Evolutionary conservation across 92 coral and sea anemone species (phyloP).

Genomic region (Plumapathes pennacea): DNA sequence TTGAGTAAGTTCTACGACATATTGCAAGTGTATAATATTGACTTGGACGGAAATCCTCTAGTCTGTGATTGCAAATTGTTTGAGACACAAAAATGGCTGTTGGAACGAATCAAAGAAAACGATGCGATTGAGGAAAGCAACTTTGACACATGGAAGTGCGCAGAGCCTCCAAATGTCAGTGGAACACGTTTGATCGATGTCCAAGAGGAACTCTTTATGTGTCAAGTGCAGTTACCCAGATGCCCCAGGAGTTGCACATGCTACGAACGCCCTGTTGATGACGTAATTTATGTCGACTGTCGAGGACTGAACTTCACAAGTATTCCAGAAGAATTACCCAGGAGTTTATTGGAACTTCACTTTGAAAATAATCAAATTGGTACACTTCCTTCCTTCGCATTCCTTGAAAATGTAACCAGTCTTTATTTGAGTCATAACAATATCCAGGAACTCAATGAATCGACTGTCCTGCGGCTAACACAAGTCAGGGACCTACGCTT

Average conservation of each 20-base stretch:
- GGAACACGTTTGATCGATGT: conserved; percentile 34
- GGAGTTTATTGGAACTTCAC: conserved; percentile 45
- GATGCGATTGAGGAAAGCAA: conserved; percentile 3
- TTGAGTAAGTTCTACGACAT: conserved; percentile 17
- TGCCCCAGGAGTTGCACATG: conserved; percentile 62
- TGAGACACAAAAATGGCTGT: conserved; percentile 12
- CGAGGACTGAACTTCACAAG: conserved; percentile 26
- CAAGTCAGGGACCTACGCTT: conserved; percentile 38
- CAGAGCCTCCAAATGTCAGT: conserved; percentile 28
- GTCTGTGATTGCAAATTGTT: conserved; percentile 59
- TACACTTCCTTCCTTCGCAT: conserved; percentile 31
- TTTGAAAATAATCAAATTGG: conserved; percentile 49
- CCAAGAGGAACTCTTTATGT: conserved; percentile 22
- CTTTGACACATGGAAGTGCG: conserved; percentile 70
- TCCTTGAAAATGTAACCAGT: conserved; percentile 43
- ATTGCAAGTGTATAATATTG: conserved; percentile 39
- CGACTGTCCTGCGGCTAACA: conserved; percentile 17
- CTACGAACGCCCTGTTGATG: conserved; percentile 37
- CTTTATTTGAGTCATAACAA: conserved; percentile 60
- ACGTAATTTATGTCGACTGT: conserved; percentile 41
- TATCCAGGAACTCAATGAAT: conserved; percentile 31
- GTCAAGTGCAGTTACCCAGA: conserved; percentile 26
- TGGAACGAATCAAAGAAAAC: background rate
- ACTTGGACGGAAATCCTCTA: conserved; percentile 57
- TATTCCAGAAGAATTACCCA: conserved; percentile 55